Evolutionary conservation across 1,140 invertebrate genomes (phyloP), one percentile per base, ranked within the genome.

Genomic region (Metaphire vulgaris): DNA sequence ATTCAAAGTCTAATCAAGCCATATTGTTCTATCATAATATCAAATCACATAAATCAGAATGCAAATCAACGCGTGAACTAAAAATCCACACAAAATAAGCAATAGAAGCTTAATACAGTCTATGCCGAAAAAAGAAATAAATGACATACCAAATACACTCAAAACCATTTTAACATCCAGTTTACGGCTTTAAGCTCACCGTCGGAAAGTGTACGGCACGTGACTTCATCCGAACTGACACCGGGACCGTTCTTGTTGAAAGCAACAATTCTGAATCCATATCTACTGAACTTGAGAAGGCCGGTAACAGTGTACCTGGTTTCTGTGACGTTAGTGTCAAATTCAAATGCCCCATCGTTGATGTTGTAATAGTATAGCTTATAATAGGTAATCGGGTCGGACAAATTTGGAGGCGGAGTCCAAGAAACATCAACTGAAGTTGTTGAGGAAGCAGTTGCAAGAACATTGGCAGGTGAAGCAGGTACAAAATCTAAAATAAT

Each of bases 201-300:
- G 80, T 92, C 92, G 34, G 93, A 92, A 76, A 90, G 91, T 2
- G 94, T 97, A 80, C 90, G 88, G 21, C 91, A 89, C 15, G 88
- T 87, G 67, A 94, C 89, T 85, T 95, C 92, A 77, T 90, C 89
- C 16, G 92, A 91, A 34, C 90, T 90, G 31, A 90, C 89, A 0
- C 93, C 93, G 15, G 90, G 89, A n/a, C 93, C 93, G 82, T 94
- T 94, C 33, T 83, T 86, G 86, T 93, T 94, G 68, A 91, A 89
- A 0, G 93, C 93, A 33, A 92, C 90, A 21, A 95, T 34, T 88
- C 91, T 92, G 76, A 95, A 89, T 80, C 88, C 91, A 84, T 95
- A 96, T 79, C 92, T 91, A 14, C 90, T 92, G 83, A 90, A 94
- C 78, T 90, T 89, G 74, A 89, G 87, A 67, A 96, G 87, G 68